phyloP scores from a whole-genome alignment of 1,140 invertebrate species.

The Chelonus insularis region DNA sequence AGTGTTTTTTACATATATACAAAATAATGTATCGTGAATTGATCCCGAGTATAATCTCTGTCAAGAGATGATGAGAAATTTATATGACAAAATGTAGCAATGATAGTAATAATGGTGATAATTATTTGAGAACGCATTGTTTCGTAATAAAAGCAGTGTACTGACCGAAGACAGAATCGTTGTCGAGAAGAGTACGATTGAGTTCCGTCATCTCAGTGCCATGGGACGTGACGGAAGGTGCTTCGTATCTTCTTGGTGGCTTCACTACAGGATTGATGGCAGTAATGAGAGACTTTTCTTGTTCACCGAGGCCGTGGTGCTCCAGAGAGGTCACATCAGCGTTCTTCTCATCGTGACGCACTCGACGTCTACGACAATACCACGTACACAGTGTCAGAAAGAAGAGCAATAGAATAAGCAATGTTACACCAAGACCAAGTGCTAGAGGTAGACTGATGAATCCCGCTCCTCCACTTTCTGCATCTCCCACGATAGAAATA shows the following conservation, averaged over 20 bases:
- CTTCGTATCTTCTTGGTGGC: slow-evolving; percentile 71
- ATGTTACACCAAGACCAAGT: slow-evolving; percentile 52
- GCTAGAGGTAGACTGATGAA: slow-evolving; percentile 54
- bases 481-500: slow-evolving; percentile 63
- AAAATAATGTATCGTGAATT: too few species aligned
- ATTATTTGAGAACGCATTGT: slow-evolving; percentile 42
- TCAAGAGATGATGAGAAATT: too few species aligned
- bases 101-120: background rate
- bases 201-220: slow-evolving; percentile 78
- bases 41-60: too few species aligned
- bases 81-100: too few species aligned
- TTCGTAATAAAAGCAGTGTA: slow-evolving; percentile 49
- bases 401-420: slow-evolving; percentile 65
- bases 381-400: slow-evolving; percentile 69
- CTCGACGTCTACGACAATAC: slow-evolving; percentile 65
- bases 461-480: slow-evolving; percentile 55
- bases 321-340: slow-evolving; percentile 54
- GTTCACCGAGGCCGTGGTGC: slow-evolving; percentile 65
- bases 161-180: slow-evolving; percentile 72
- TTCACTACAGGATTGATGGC: slow-evolving; percentile 81
- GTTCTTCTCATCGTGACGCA: slow-evolving; percentile 62
- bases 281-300: slow-evolving; percentile 78
- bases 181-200: slow-evolving; percentile 76
- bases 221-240: slow-evolving; percentile 68
- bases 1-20: too few species aligned